Evolutionary conservation across 2,888 invertebrate genomes (phyloP).

Genomic region (Orthosia cruda): DNA sequence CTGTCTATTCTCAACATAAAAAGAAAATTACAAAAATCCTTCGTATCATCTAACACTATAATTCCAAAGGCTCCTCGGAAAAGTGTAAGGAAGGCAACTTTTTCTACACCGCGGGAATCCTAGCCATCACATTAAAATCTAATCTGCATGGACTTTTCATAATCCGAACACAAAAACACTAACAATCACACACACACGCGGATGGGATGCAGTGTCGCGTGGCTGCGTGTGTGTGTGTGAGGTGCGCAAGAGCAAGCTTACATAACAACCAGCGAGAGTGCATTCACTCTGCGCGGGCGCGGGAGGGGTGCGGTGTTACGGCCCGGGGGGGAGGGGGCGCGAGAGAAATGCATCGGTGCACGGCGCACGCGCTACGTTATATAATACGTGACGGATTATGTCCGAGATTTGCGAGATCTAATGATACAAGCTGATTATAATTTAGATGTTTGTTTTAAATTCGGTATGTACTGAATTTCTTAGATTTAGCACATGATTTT

Average conservation of each 20-base stretch:
- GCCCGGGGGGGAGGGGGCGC: slow-evolving; percentile 44
- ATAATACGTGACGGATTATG: slow-evolving; percentile 72
- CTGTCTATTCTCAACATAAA: slow-evolving; percentile 3
- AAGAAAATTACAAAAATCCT: slow-evolving; percentile 49
- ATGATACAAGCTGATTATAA: slow-evolving; percentile 66
- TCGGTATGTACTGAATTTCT: slow-evolving; percentile 39
- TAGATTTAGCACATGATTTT: slow-evolving; percentile 26
- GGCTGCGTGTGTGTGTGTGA: slow-evolving; percentile 67
- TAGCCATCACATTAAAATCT: slow-evolving; percentile 66
- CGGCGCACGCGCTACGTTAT: slow-evolving; percentile 76
- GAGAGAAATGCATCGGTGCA: slow-evolving; percentile 85
- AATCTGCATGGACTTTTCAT: slow-evolving; percentile 76
- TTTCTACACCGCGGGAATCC: slow-evolving; percentile 53
- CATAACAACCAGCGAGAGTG: slow-evolving; percentile 88
- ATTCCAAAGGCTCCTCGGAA: slow-evolving; percentile 51
- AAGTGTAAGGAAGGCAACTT: slow-evolving; percentile 49
- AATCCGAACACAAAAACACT: slow-evolving; percentile 69
- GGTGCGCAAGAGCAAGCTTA: slow-evolving; percentile 79
- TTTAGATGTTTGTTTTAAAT: slow-evolving; percentile 66
- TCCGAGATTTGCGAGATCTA: slow-evolving; percentile 69
- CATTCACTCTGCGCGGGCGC: slow-evolving; percentile 83
- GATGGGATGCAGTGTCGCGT: slow-evolving; percentile 50
- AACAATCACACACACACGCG: slow-evolving; percentile 72
- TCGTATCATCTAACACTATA: slow-evolving; percentile 11
- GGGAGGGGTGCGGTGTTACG: slow-evolving; percentile 58